These are phyloP conservation scores for Isurus oxyrinchus DNA, from an alignment of 2,113 vertebrate species.

Conservation along the genomic window DNA sequence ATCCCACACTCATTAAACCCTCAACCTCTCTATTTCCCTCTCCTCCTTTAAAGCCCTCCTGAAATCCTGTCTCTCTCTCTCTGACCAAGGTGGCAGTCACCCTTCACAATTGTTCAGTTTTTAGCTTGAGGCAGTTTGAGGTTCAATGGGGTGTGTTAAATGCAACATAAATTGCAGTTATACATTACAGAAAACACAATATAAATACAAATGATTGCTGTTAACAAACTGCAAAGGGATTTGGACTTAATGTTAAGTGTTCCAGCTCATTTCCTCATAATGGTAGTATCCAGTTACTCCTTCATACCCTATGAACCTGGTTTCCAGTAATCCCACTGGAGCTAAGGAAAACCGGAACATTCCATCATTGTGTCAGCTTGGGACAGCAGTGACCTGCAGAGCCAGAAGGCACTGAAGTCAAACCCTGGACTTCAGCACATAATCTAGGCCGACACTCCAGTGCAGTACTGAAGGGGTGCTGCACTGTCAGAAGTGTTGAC, in stretches of 20 bases:
- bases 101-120: too few relatives aligned
- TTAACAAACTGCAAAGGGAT: neutral
- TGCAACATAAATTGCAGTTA: too few relatives aligned
- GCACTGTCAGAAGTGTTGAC: neutral
- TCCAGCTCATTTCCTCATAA: neutral
- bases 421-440: neutral
- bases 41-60: neutral
- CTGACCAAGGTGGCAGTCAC: neutral
- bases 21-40: neutral
- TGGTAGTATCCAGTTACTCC: neutral
- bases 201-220: neutral
- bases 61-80: neutral
- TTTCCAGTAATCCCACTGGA: too few relatives aligned
- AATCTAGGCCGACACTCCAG: too few relatives aligned
- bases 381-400: neutral
- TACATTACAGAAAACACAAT: neutral
- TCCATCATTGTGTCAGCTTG: neutral
- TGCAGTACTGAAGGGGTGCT: neutral
- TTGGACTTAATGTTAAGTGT: neutral
- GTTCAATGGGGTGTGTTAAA: neutral
- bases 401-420: neutral
- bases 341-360: neutral
- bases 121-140: neutral
- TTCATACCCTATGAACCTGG: neutral
- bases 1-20: neutral